Percentiles rank a stretch among this genome's conserved stretches.
Evolutionary conservation across 2,888 invertebrate species (phyloP).

Genomic region (Amiota minor): DNA sequence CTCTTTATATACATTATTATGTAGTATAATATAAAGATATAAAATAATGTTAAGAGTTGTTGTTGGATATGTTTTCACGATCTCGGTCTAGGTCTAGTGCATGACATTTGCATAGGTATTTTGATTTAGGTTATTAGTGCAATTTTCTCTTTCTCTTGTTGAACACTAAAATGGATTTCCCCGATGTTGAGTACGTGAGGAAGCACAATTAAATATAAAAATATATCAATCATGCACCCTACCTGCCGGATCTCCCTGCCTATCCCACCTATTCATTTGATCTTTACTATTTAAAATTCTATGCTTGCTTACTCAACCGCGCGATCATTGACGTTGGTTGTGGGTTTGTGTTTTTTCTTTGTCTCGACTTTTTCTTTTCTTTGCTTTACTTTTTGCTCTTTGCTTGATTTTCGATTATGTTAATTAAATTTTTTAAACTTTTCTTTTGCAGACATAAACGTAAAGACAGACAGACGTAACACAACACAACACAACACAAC

Average conservation of each 20-base stretch:
- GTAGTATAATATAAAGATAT: too few species aligned
- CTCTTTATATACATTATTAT: too few species aligned
- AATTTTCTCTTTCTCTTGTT: slow-evolving; percentile 36
- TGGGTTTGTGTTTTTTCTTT: too few species aligned
- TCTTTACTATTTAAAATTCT: slow-evolving; percentile 27
- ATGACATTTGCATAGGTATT: slow-evolving; percentile 6
- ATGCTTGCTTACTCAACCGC: slow-evolving; percentile 2
- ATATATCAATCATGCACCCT: slow-evolving; percentile 1
- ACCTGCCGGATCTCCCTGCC: neutral
- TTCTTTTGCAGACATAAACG: neutral
- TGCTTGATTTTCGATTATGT: slow-evolving; percentile 9
- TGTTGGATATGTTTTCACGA: slow-evolving; percentile 21
- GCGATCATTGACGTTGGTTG: slow-evolving; percentile 24
- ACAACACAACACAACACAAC: too few species aligned
- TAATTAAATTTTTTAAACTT: neutral
- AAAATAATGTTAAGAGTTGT: neutral
- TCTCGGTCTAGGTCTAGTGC: slow-evolving; percentile 2
- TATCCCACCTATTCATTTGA: too few species aligned
- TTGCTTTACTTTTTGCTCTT: neutral
- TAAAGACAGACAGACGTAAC: neutral
- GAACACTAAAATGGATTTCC: slow-evolving; percentile 16
- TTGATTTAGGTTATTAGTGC: slow-evolving; percentile 27
- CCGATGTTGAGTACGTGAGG: slow-evolving; percentile 5
- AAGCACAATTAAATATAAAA: too few species aligned
- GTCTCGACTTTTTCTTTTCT: too few species aligned